Evolutionary conservation across 2,888 invertebrate species (phyloP).

Genomic region (Caenorhabditis parvicauda): DNA sequence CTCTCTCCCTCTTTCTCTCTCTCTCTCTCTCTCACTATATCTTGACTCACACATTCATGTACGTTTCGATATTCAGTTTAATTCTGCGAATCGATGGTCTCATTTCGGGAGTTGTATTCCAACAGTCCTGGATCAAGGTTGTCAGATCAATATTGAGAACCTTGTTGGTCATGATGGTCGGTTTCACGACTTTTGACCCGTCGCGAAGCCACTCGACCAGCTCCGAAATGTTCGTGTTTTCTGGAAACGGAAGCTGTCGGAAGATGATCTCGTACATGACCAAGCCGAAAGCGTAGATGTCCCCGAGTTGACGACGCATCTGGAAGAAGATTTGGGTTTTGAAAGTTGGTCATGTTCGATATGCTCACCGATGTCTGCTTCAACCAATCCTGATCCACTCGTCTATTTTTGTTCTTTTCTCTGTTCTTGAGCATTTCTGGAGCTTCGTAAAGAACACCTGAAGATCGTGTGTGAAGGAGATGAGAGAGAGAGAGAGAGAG

Average conservation of each 20-base stretch:
- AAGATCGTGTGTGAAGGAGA: too few relatives aligned
- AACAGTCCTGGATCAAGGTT: slow-evolving; percentile 45
- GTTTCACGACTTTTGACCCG: slow-evolving; percentile 46
- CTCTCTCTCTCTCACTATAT: too few relatives aligned
- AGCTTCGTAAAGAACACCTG: slow-evolving; percentile 51
- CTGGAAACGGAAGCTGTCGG: slow-evolving; percentile 53
- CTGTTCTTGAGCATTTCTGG: slow-evolving; percentile 60
- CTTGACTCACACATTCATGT: slow-evolving; percentile 43
- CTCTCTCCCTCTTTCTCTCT: too few relatives aligned
- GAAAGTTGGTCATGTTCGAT: not conserved
- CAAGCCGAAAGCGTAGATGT: slow-evolving; percentile 60
- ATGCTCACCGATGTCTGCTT: slow-evolving; percentile 16
- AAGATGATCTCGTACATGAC: slow-evolving; percentile 57
- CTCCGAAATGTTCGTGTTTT: slow-evolving; percentile 43
- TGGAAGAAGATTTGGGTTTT: not conserved
- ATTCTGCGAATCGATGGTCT: slow-evolving; percentile 51
- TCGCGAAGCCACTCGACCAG: slow-evolving; percentile 44
- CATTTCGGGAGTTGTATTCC: slow-evolving; percentile 50
- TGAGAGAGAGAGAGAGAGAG: too few relatives aligned
- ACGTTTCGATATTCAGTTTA: slow-evolving; percentile 52
- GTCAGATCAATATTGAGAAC: slow-evolving; percentile 39
- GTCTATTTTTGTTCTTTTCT: slow-evolving; percentile 45
- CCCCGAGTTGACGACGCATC: slow-evolving; percentile 46
- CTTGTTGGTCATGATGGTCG: slow-evolving; percentile 51
- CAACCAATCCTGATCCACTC: slow-evolving; percentile 49